Conservation (phyloP, 2,797 vertebrate species). For the Crocidura indochinensis region DNA sequence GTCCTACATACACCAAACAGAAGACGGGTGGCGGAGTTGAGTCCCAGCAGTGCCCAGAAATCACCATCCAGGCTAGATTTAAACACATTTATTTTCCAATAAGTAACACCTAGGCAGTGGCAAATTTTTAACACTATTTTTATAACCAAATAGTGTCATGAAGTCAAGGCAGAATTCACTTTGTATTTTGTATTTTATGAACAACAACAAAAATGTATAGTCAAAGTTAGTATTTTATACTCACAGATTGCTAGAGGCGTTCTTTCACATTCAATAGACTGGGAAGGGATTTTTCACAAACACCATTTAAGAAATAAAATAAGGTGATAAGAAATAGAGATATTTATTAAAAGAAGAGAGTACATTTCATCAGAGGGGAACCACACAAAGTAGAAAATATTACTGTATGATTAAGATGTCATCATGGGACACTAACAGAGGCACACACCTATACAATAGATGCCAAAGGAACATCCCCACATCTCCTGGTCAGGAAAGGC, state of each 20-base stretch:
- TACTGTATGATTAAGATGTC: too few species aligned
- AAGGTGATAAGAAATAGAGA: background rate
- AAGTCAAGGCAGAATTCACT: slow-evolving; percentile 19
- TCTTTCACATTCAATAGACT: background rate
- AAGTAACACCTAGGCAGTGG: background rate
- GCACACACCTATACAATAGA: too few species aligned
- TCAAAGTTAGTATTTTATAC: background rate
- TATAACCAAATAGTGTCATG: background rate
- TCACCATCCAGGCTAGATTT: too few species aligned
- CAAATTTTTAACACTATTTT: background rate
- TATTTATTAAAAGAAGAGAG: slow-evolving; percentile 44
- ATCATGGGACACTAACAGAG: too few species aligned
- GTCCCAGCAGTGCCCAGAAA: too few species aligned
- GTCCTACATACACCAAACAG: background rate
- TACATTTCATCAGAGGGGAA: slow-evolving; percentile 51
- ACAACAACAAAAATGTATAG: background rate
- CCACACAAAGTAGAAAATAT: background rate
- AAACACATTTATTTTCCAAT: background rate
- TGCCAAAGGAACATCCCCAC: too few species aligned
- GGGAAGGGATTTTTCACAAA: background rate
- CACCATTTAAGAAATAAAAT: background rate
- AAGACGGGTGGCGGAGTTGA: too few species aligned
- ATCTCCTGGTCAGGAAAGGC: slow-evolving; percentile 53
- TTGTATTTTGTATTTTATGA: slow-evolving; percentile 39
- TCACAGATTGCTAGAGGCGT: background rate